Base-by-base conservation (phyloP, 2,113 vertebrate genomes). In the Neofelis nebulosa region DNA sequence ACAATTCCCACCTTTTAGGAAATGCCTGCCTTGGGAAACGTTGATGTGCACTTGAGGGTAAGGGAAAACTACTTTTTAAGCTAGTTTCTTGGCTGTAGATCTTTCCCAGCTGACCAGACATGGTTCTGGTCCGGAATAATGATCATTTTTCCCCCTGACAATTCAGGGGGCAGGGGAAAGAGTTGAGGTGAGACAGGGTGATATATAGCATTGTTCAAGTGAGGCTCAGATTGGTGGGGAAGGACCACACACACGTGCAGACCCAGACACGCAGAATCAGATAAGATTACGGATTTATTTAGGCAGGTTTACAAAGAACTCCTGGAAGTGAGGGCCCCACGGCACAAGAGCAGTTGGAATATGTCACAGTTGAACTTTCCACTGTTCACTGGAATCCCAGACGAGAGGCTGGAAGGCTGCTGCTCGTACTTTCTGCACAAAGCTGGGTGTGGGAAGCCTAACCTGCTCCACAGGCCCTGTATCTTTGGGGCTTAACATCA, bases 41-140 rank as follows among this genome's bases (percentile, higher is more conserved):
- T 0, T 38, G 66, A 25, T 16, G 7, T 63, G 57, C 65, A 18
- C 5, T 21, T 25, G 14, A 6, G 10, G 55, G 21, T 3, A 81
- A 18, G 33, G 11, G 9, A n/a, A 45, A 82, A 5, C 48, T 19
- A 21, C 74, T 33, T 38, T 36, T 3, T 45, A 38, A 73, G 73
- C 79, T 45, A 27, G 23, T 93, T 57, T 89, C 91, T 52, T 86
- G 57, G 15, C n/a, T 52, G 3, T 69, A 21, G 21, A 65, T 48
- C 52, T 73, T 84, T 96, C 29, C 66, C 25, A 55, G 84, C n/a
- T 89, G 82, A 86, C n/a, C 57, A 85, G 66, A 82, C n/a, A 36
- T 25, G 33, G 76, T 65, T 95, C 63, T 31, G 36, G 57, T 55
- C 45, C 50, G 68, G 52, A 68, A 31, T 41, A 36, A 33, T 63